Evolutionary conservation across 2,888 invertebrate genomes (phyloP), one percentile per base, ranked within the genome.

Genomic region (Oscheius onirici): DNA sequence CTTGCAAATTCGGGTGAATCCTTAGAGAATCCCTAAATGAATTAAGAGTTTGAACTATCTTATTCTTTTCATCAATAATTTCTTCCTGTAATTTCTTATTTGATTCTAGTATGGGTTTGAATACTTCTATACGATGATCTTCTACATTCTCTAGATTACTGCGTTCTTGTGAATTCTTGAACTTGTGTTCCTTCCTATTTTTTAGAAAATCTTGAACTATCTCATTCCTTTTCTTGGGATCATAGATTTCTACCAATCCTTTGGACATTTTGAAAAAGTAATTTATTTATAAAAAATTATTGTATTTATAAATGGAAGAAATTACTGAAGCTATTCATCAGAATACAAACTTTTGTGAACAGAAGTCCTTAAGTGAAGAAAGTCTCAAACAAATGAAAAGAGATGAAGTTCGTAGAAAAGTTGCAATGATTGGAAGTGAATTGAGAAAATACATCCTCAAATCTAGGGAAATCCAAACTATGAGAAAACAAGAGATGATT

Each of bases 11-110:
- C 13, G 44, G 15, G 20, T 46, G 24, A 5, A n/a, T n/a, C n/a
- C 26, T n/a, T n/a, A n/a, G n/a, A n/a, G 40, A 60, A 58, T 46
- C 52, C 51, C 61, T 65, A 43, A 76, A 76, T n/a, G n/a, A 41
- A 60, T 79, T 77, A 13, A 79, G 65, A 49, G 77, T 79, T 73
- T 78, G 54, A 65, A 78, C 75, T 71, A 79, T 79, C 60, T 79
- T 76, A 51, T 79, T 79, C 60, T 76, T 77, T 49, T 79, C 79
- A 71, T 79, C 78, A 69, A 79, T 79, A 13, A 79, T 76, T 73
- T 79, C 78, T 55, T 79, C 72, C 65, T 79, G 79, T 2, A 79
- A 46, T 72, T 75, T 78, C 46, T 76, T 75, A 67, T 79, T 79
- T 2, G 78, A 79, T 71, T 79, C 79, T 67, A 79, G 43, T 26